Evolutionary conservation across 2,797 vertebrate genomes (phyloP).

Genomic region (Pangasius macronema): DNA sequence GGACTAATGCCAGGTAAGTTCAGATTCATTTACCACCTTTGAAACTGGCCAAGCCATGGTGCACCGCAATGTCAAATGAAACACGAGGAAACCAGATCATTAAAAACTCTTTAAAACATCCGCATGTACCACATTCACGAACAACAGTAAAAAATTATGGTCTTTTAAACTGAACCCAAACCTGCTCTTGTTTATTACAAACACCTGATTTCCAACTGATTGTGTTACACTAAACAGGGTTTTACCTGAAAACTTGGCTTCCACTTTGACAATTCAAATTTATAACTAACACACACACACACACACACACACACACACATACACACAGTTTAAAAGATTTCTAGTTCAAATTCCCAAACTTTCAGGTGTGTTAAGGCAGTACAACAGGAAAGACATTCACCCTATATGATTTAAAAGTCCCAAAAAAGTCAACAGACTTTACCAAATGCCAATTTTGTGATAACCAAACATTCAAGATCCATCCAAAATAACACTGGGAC

Average conservation of each 20-base stretch:
- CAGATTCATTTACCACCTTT: constrained; percentile 51
- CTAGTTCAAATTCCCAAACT: neutral
- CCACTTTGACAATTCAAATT: neutral
- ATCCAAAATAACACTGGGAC: neutral
- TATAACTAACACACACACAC: neutral
- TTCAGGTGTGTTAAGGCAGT: neutral
- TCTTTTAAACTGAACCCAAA: constrained; percentile 23
- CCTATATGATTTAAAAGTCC: neutral
- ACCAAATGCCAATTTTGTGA: neutral
- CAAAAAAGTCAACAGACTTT: neutral
- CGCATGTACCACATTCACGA: constrained; percentile 37
- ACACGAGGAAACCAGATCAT: constrained; percentile 55
- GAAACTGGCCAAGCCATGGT: constrained; percentile 47
- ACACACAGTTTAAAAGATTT: neutral
- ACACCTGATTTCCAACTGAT: constrained; percentile 47
- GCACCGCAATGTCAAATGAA: constrained; percentile 53
- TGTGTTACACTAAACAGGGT: neutral
- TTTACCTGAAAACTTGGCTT: neutral
- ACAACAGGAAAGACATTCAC: neutral
- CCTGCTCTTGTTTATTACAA: constrained; percentile 37
- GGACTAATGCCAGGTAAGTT: constrained; percentile 51
- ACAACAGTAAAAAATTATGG: constrained; percentile 26
- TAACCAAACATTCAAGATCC: neutral
- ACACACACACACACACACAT: neutral
- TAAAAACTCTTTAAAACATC: constrained; percentile 57